Evolutionary conservation across 2,888 invertebrate species (phyloP), one percentile per base, ranked within the genome.

Genomic region (Steinernema carpocapsae): DNA sequence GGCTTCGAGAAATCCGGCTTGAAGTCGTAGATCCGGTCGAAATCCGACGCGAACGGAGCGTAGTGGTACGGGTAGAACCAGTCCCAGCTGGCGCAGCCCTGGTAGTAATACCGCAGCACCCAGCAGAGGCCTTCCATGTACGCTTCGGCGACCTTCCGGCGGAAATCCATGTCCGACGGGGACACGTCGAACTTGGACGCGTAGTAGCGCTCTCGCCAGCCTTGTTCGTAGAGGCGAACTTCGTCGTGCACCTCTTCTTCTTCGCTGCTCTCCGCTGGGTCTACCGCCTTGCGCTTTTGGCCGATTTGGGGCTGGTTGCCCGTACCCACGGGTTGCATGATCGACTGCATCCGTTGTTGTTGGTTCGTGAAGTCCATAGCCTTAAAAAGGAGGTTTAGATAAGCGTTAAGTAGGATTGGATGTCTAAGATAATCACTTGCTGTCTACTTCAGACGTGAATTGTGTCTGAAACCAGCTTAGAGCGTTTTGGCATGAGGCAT

Each of bases 51-150:
- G 90, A 99, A 99, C 7, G 99, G 99, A 22, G 99, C 97, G 90
- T 99, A 99, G 90, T 99, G 99, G 89, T 95, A 99, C 0, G 99
- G 99, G 89, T 95, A 99, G 90, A 96, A 99, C 99, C 99, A 99
- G 89, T 97, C 94, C 99, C 99, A 99, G 22, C 94, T 95, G 45
- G 95, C 94, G 90, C 97, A 99, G 72, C 99, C 97, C 91, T 97
- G 97, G 90, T 99, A 99, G 90, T 99, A 99, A 90, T 97, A 99
- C 82, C 94, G 92, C 37, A 99, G 90, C 74, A 99, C 99, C 99
- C 99, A 99, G 89, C 95, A 95, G 71, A 99, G 91, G 0, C 99
- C 99, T 72, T 93, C 91, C 1, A 96, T 95, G 90, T 99, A 99
- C 87, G 97, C 95, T 77, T 81, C 80, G 0, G 85, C 87, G 51